Evolutionary conservation across 2,113 vertebrate genomes (phyloP).

Genomic region (Amblyopsis rosae): DNA sequence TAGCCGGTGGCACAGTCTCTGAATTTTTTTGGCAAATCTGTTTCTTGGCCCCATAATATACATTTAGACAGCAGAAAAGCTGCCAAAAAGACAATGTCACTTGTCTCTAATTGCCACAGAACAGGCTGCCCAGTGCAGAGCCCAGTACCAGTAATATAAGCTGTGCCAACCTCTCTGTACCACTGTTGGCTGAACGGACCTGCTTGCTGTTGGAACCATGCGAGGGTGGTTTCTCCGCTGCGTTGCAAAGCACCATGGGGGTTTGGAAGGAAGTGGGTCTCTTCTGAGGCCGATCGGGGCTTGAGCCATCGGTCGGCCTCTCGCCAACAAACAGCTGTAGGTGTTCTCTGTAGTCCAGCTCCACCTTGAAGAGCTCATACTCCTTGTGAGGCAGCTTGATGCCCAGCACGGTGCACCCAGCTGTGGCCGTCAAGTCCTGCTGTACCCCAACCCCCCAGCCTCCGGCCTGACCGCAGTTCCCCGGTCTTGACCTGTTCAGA

Average conservation of each 20-base stretch:
- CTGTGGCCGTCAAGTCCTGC: conserved; percentile 84
- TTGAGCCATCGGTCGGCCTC: conserved; percentile 87
- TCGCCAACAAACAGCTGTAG: conserved; percentile 85
- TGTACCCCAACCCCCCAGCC: conserved; percentile 80
- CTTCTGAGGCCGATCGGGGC: conserved; percentile 78
- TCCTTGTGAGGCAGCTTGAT: conserved; percentile 89
- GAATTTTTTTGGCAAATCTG: conserved; percentile 24
- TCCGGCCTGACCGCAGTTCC: conserved; percentile 79
- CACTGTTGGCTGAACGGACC: conserved; percentile 47
- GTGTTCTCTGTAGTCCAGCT: conserved; percentile 75
- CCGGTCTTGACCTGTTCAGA: conserved; percentile 77
- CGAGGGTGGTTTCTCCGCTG: conserved; percentile 1
- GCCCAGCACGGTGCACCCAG: conserved; percentile 82
- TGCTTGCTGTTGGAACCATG: conserved; percentile 52
- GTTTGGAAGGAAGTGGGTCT: conserved; percentile 88
- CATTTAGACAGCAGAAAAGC: conserved; percentile 30
- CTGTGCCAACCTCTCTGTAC: conserved; percentile 36
- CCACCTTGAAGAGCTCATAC: conserved; percentile 86
- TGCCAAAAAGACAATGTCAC: conserved; percentile 51
- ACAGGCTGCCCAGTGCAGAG: conserved; percentile 48
- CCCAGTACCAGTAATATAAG: conserved; percentile 56
- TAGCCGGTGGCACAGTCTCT: conserved; percentile 42
- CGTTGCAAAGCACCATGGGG: conserved; percentile 82
- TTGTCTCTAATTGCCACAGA: conserved; percentile 49
- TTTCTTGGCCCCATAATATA: conserved; percentile 34